A percentile compares a stretch with the other conserved stretches of the same genome.
Conservation (phyloP, 2,797 vertebrate species). For the Muscicapa comitata region DNA sequence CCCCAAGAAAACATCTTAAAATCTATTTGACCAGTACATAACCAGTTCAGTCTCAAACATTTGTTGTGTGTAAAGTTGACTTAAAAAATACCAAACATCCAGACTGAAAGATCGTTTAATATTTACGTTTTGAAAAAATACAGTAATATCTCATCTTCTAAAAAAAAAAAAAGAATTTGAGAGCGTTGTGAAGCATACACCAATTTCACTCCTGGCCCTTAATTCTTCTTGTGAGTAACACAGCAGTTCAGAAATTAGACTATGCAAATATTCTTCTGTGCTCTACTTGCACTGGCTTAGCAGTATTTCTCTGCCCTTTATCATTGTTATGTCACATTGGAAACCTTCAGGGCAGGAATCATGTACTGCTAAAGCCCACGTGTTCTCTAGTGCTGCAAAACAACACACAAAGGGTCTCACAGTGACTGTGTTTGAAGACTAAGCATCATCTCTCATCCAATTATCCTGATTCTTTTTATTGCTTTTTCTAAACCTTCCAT, state of each 20-base stretch:
- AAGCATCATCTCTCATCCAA: background rate
- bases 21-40: background rate
- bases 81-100: background rate
- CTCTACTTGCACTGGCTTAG: background rate
- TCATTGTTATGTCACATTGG: background rate
- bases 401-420: background rate
- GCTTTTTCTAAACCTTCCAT: background rate
- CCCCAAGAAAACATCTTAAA: background rate
- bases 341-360: background rate
- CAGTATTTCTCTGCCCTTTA: background rate
- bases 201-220: background rate
- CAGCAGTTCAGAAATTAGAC: background rate
- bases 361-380: background rate
- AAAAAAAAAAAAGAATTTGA: background rate
- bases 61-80: background rate
- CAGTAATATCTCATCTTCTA: background rate
- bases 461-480: background rate
- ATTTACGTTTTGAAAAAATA: background rate
- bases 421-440: background rate
- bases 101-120: background rate
- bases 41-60: background rate
- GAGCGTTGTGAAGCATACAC: background rate
- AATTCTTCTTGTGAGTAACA: background rate
- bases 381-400: background rate
- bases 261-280: background rate